Percentiles rank a stretch among this genome's conserved stretches.
Conservation (phyloP, 2,113 vertebrate species). For the Plecturocebus donacophilus region DNA sequence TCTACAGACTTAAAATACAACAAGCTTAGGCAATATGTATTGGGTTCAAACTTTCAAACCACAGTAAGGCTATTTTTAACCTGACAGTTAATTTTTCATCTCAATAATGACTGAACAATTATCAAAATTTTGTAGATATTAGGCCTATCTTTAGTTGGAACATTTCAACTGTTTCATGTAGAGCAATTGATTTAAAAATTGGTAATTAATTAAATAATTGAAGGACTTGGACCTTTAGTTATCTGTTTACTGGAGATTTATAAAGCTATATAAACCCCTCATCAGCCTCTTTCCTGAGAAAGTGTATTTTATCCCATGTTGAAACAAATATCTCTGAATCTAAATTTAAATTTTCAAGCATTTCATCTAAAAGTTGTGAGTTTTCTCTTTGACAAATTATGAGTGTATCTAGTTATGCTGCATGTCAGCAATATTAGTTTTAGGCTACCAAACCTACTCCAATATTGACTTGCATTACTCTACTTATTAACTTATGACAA, state of each 20-base stretch:
- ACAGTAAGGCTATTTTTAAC: background rate
- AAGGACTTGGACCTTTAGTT: background rate
- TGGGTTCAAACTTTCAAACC: background rate
- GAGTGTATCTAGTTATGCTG: too few species aligned
- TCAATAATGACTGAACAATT: background rate
- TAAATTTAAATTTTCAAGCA: background rate
- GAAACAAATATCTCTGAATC: background rate
- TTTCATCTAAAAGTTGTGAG: background rate
- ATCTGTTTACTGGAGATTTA: background rate
- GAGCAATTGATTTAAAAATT: background rate
- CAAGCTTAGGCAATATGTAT: background rate
- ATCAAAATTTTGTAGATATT: background rate
- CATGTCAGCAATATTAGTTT: background rate
- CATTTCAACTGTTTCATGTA: background rate
- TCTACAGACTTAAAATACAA: background rate
- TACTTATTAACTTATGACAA: background rate
- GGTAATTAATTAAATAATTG: background rate
- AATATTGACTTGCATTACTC: background rate
- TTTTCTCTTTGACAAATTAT: background rate
- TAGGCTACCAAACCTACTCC: background rate
- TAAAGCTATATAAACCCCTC: background rate
- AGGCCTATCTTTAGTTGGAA: background rate
- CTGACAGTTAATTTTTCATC: background rate
- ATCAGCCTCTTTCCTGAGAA: background rate
- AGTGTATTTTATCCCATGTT: background rate